Conservation (phyloP, 2,797 vertebrate genomes). For the Pangasius macronema region DNA sequence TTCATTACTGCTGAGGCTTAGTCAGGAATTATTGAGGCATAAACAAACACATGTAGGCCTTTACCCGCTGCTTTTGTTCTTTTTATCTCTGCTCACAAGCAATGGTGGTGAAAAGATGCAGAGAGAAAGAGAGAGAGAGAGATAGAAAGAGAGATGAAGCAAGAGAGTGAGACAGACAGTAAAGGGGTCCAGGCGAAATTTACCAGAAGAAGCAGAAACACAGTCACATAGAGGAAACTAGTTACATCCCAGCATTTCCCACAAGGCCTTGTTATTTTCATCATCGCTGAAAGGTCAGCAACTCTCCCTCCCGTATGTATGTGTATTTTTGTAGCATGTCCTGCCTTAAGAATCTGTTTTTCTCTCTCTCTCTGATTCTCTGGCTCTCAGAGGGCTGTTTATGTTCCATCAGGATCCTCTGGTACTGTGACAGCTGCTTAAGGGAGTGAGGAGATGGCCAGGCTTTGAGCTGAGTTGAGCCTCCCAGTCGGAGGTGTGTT, state of each 20-base stretch:
- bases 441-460: slow-evolving; percentile 37
- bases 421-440: slow-evolving; percentile 51
- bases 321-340: slow-evolving; percentile 23
- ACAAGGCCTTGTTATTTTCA: slow-evolving; percentile 51
- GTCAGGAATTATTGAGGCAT: slow-evolving; percentile 55
- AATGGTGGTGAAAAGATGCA: slow-evolving; percentile 39
- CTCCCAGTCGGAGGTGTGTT: slow-evolving; percentile 51
- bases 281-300: slow-evolving; percentile 41
- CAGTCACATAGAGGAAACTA: slow-evolving; percentile 32
- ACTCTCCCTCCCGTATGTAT: slow-evolving; percentile 28
- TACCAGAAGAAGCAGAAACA: slow-evolving; percentile 27
- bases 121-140: neutral
- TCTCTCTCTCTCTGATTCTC: slow-evolving; percentile 33
- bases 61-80: slow-evolving; percentile 38
- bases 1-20: slow-evolving; percentile 54
- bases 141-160: slow-evolving; percentile 11
- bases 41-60: slow-evolving; percentile 55
- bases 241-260: slow-evolving; percentile 35
- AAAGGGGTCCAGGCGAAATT: slow-evolving; percentile 11
- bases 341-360: slow-evolving; percentile 34
- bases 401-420: slow-evolving; percentile 48
- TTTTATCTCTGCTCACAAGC: slow-evolving; percentile 51
- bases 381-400: slow-evolving; percentile 46
- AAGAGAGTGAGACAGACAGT: slow-evolving; percentile 13
- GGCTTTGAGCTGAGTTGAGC: slow-evolving; percentile 32